Evolutionary conservation across 2,888 invertebrate species (phyloP).

Genomic region (Agonopterix subpropinquella): DNA sequence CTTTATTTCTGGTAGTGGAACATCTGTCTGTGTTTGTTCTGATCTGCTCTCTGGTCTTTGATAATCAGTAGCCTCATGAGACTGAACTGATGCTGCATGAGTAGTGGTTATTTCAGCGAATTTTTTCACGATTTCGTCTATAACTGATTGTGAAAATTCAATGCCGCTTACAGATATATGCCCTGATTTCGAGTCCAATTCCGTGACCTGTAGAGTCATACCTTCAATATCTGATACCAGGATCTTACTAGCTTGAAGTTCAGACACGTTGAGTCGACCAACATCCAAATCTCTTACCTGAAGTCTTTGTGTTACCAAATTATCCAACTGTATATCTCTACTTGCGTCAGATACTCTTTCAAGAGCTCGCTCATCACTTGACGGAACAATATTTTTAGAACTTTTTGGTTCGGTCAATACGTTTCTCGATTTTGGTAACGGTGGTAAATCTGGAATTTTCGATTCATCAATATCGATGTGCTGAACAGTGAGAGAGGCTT

Average conservation of each 20-base stretch:
- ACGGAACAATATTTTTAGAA: constrained; percentile 25
- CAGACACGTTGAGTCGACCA: constrained; percentile 84
- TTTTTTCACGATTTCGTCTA: constrained; percentile 79
- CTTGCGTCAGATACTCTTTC: constrained; percentile 47
- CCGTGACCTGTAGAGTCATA: constrained; percentile 81
- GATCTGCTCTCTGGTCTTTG: constrained; percentile 48
- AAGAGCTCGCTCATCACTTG: constrained; percentile 40
- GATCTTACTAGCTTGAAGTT: constrained; percentile 86
- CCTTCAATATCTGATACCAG: constrained; percentile 89
- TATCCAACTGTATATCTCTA: constrained; percentile 60
- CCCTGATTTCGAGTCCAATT: constrained; percentile 82
- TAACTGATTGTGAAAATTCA: constrained; percentile 80
- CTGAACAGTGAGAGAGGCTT: constrained; percentile 80
- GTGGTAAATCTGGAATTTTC: constrained; percentile 60
- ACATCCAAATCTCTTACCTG: constrained; percentile 87
- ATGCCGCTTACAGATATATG: constrained; percentile 80
- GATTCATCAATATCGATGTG: constrained; percentile 76
- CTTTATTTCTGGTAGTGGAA: constrained; percentile 14
- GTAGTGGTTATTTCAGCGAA: constrained; percentile 64
- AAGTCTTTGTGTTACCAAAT: constrained; percentile 76
- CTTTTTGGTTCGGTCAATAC: constrained; percentile 21
- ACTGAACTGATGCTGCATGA: constrained; percentile 17
- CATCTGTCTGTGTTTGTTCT: constrained; percentile 62
- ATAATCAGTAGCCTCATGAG: constrained; percentile 22
- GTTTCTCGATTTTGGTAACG: constrained; percentile 53